Conservation (phyloP, 2,113 vertebrate genomes). For the Athene cunicularia region DNA sequence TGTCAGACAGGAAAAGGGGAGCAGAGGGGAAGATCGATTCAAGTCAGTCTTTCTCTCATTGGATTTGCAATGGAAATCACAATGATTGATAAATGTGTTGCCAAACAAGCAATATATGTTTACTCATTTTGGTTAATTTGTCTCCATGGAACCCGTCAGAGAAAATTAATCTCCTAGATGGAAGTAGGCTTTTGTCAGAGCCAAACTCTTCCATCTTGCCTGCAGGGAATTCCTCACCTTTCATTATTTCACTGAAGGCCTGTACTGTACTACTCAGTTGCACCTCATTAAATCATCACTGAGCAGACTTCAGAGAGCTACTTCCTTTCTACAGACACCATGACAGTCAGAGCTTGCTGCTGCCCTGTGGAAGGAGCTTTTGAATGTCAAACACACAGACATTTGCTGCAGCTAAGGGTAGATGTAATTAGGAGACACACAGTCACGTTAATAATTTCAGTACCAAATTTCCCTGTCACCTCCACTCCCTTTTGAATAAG, state of each 20-base stretch:
- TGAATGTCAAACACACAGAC: not conserved
- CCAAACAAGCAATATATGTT: not conserved
- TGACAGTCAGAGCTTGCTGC: not conserved
- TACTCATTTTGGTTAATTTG: not conserved
- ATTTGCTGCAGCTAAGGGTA: not conserved
- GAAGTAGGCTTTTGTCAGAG: not conserved
- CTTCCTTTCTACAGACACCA: not conserved
- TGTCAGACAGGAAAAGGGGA: not conserved
- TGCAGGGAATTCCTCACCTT: not conserved
- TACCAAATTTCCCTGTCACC: not conserved
- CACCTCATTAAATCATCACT: conserved; percentile 10
- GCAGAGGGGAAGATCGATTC: not conserved
- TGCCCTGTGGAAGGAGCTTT: not conserved
- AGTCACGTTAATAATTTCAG: not conserved
- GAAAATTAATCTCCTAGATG: conserved; percentile 1
- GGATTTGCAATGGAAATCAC: not conserved
- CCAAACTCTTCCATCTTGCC: not conserved
- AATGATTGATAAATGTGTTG: not conserved
- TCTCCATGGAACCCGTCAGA: conserved; percentile 4
- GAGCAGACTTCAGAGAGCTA: not conserved
- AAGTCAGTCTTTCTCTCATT: not conserved
- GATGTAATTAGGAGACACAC: not conserved
- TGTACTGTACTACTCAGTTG: not conserved
- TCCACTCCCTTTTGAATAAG: not conserved
- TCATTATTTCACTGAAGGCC: conserved; percentile 9